phyloP scores from a whole-genome alignment of 2,113 vertebrate genomes.

The Gavialis gangeticus region DNA sequence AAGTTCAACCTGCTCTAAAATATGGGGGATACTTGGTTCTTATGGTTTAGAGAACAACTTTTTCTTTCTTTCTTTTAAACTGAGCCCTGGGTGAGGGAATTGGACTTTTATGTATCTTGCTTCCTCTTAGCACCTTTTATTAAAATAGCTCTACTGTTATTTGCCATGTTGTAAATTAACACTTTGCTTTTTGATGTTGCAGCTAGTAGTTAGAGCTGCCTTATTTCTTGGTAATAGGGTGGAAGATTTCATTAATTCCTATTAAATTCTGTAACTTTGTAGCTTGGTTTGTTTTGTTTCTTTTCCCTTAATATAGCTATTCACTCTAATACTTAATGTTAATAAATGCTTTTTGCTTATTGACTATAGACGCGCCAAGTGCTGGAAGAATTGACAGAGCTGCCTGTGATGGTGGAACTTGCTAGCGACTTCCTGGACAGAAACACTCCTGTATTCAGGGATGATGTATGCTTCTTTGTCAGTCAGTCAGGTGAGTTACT shows the following conservation, averaged over 20 bases:
- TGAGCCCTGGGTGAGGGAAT: neutral
- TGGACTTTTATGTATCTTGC: neutral
- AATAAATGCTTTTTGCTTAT: constrained; percentile 10
- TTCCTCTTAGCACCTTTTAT: neutral
- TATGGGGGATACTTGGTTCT: neutral
- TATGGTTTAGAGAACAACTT: neutral
- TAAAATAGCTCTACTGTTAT: neutral
- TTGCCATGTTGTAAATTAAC: neutral
- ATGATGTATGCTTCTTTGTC: constrained; percentile 97
- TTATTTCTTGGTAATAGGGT: neutral
- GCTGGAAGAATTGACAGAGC: constrained; percentile 93
- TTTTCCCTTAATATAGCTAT: neutral
- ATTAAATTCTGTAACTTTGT: neutral
- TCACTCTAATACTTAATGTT: neutral
- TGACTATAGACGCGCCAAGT: constrained; percentile 91
- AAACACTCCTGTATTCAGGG: constrained; percentile 96
- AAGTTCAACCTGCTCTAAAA: constrained; percentile 61
- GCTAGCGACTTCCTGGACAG: constrained; percentile 97
- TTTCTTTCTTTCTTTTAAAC: neutral
- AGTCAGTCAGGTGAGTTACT: constrained; percentile 92
- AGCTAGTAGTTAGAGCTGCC: neutral
- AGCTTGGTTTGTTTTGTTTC: neutral
- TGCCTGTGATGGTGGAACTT: constrained; percentile 98
- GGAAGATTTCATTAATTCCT: neutral
- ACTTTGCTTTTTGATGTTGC: neutral